Base-by-base conservation (phyloP, 2,888 invertebrate genomes). In the Hypena proboscidalis region DNA sequence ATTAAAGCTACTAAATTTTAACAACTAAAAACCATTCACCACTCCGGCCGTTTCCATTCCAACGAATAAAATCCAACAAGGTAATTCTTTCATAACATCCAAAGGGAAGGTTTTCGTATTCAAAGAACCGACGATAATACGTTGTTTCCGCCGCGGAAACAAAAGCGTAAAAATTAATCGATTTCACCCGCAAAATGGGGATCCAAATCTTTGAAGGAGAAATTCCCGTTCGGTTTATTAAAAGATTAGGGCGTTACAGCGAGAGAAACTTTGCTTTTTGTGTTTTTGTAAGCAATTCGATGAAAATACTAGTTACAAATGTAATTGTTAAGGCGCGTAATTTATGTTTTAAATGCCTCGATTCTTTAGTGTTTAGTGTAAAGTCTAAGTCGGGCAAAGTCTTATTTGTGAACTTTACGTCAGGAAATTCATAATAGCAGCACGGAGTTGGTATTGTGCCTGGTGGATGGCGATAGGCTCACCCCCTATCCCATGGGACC, bases 101-200 rank as follows among this genome's bases (percentile, higher is more conserved):
- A 13, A 36, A 50, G 43, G 10, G 41, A 27, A 53, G 33, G 58
- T 38, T 48, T 54, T 44, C 53, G 53, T 52, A 57, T 30, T 47
- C 53, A 60, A 54, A 61, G 50, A 45, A 13, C 31, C 34, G 44
- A 53, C 54, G 26, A 40, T 48, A 47, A 58, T 48, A 29, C 43
- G 34, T 22, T 54, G 58, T 61, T 60, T 54, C 40, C 45, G 32
- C 20, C 36, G 26, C 19, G 21, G 44, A 50, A 57, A 58, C 58
- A 61, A 54, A 53, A 37, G 50, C 47, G 54, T 61, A 51, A 60
- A 60, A 60, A 61, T 50, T 61, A 57, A 61, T 60, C 54, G 59
- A 61, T 61, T 50, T 32, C 36, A 19, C 33, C 17, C 11, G 13
- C 33, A 42, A 43, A 51, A 41, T 19, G 37, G 27, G 35, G 36